Percentiles rank a stretch among this genome's conserved stretches.
Conservation (phyloP, 2,888 invertebrate genomes). For the Apamea anceps region DNA sequence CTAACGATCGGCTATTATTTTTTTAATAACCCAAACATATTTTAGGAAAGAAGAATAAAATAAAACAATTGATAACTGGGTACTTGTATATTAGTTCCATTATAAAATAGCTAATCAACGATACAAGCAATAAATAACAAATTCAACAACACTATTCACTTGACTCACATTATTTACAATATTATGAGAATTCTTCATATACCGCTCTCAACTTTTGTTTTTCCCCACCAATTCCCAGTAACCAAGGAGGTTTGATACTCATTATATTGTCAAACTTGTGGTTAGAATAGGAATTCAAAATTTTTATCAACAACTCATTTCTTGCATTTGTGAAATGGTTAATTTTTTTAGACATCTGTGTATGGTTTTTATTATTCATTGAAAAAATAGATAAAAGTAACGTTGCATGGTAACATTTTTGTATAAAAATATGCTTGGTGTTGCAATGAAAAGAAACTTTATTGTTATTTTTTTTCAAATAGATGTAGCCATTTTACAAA, state of each 20-base stretch:
- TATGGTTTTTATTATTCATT: not conserved
- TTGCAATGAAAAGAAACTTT: not conserved
- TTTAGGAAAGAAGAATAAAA: constrained; percentile 55
- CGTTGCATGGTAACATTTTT: not conserved
- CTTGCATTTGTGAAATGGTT: constrained; percentile 34
- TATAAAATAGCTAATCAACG: constrained; percentile 87
- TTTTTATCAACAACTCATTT: constrained; percentile 22
- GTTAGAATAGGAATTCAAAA: constrained; percentile 40
- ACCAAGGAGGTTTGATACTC: constrained; percentile 54
- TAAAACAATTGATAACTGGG: constrained; percentile 77
- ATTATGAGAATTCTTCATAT: constrained; percentile 77
- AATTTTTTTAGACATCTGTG: not conserved
- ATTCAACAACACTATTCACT: constrained; percentile 85
- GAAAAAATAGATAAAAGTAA: constrained; percentile 8
- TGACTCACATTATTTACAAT: constrained; percentile 82
- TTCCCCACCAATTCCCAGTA: constrained; percentile 35
- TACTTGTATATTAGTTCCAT: constrained; percentile 86
- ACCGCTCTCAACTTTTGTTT: constrained; percentile 38
- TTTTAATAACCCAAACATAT: not conserved
- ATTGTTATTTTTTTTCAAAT: not conserved
- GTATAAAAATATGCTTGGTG: constrained; percentile 1
- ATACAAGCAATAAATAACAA: constrained; percentile 89
- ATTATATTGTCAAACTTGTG: constrained; percentile 63
- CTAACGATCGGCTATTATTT: not conserved
- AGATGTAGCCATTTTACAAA: constrained; percentile 39